phyloP scores from a whole-genome alignment of 2,113 vertebrate genomes.

The Epinephelus lanceolatus region DNA sequence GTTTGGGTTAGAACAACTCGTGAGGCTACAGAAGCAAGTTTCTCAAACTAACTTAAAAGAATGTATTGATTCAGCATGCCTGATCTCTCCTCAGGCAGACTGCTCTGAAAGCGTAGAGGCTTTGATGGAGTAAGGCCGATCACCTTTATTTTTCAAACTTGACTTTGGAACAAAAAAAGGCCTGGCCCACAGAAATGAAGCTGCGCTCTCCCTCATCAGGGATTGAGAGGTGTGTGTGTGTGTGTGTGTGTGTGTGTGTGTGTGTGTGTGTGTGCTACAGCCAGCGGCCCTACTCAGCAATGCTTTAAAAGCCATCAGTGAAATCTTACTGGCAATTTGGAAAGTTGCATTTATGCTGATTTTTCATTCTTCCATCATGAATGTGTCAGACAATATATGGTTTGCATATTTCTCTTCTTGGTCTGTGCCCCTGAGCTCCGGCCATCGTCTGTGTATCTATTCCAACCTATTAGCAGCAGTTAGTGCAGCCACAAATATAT shows the following conservation, averaged over 20 bases:
- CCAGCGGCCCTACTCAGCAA: background rate
- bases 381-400: constrained; percentile 11
- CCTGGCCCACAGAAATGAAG: constrained; percentile 20
- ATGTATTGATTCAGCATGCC: constrained; percentile 57
- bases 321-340: constrained; percentile 41
- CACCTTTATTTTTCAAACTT: constrained; percentile 62
- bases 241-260: constrained; percentile 19
- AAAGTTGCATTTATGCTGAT: constrained; percentile 20
- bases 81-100: constrained; percentile 46
- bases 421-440: background rate
- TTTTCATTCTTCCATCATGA: constrained; percentile 22
- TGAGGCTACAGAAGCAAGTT: constrained; percentile 37
- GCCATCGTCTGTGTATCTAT: background rate
- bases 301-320: constrained; percentile 56
- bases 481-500: background rate
- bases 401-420: background rate
- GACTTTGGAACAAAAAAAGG: constrained; percentile 34
- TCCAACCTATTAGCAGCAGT: background rate
- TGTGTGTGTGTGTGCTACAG: background rate
- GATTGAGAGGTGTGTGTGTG: constrained; percentile 27
- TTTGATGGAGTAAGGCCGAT: constrained; percentile 56
- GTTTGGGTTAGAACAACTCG: constrained; percentile 20
- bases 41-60: constrained; percentile 63
- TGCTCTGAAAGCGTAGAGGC: constrained; percentile 21
- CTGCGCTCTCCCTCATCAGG: background rate